A percentile compares a stretch with the other conserved stretches of the same genome.
These are phyloP conservation scores for Hydraecia micacea DNA, from an alignment of 2,888 invertebrate genomes.

Conservation along the genomic window DNA sequence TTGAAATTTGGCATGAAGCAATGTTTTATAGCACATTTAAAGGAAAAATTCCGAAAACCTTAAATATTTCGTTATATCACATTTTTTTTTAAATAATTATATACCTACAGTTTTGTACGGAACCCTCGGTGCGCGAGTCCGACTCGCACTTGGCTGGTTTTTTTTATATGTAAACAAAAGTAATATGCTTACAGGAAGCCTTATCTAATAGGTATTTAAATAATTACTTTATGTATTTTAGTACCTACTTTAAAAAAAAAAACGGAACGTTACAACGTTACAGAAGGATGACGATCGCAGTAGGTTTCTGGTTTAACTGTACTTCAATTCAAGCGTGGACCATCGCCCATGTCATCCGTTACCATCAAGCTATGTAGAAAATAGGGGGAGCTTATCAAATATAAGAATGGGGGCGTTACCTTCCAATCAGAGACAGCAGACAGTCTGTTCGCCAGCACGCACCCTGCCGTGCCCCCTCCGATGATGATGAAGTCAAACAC, in stretches of 20 bases:
- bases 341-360: not conserved
- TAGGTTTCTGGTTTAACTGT: not conserved
- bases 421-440: constrained; percentile 86
- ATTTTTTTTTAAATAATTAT: too few relatives aligned
- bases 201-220: not conserved
- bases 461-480: constrained; percentile 87
- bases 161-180: not conserved
- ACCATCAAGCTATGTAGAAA: not conserved
- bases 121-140: too few relatives aligned
- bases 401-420: constrained; percentile 70
- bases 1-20: too few relatives aligned
- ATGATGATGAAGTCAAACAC: constrained; percentile 89
- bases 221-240: not conserved
- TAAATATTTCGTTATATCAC: too few relatives aligned
- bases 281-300: not conserved
- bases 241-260: not conserved
- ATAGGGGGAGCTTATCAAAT: too few relatives aligned
- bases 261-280: not conserved
- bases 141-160: too few relatives aligned
- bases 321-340: not conserved
- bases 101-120: too few relatives aligned
- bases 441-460: constrained; percentile 85
- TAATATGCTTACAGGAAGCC: not conserved
- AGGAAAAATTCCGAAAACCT: too few relatives aligned
- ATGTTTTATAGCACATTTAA: too few relatives aligned